Base-by-base conservation (phyloP, 2,113 vertebrate species). In the Microcebus murinus region DNA sequence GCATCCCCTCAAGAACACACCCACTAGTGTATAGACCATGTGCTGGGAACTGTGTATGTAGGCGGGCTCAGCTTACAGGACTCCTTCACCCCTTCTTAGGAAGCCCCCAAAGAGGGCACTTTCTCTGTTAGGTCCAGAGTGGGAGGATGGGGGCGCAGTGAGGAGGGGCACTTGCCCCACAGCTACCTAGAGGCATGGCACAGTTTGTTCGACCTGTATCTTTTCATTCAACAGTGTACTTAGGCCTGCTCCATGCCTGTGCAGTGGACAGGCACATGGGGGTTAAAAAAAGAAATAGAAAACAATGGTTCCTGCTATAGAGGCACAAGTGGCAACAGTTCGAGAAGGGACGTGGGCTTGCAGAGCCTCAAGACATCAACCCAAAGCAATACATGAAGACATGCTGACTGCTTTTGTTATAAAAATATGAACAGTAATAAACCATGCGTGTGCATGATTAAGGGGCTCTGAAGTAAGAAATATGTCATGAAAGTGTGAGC, bases 401-500 rank as follows among this genome's bases (percentile, higher is more conserved):
- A 17, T 67, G 45, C 71, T 95, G 67, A 57, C 6, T 86, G 57
- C 29, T 21, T 92, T 59, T 61, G 11, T 87, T 39, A 20, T 18
- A 21, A 42, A 67, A 52, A 57, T 63, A 36, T 48, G 42, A 92
- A 39, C 55, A 39, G 31, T 42, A 55, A 83, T 68, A 73, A 87
- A 25, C 21, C 8, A 42, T 20, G 9, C 13, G 20, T 25, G 0
- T 20, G 17, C 4, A n/a, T 68, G 61, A 29, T 84, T 20, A 86
- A 91, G 79, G 45, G 68, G 59, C 18, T 31, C 92, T 94, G 77
- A 48, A 61, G 5, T 13, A 8, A 74, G 55, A 87, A 95, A 34
- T 42, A 11, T 23, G 52, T 70, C n/a, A n/a, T 59, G 73, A 80
- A 39, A 20, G 18, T 48, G 23, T 63, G 39, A 45, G 36, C 31